These are phyloP conservation scores for Melitaea athalia DNA, from an alignment of 2,888 invertebrate genomes.

Conservation along the genomic window DNA sequence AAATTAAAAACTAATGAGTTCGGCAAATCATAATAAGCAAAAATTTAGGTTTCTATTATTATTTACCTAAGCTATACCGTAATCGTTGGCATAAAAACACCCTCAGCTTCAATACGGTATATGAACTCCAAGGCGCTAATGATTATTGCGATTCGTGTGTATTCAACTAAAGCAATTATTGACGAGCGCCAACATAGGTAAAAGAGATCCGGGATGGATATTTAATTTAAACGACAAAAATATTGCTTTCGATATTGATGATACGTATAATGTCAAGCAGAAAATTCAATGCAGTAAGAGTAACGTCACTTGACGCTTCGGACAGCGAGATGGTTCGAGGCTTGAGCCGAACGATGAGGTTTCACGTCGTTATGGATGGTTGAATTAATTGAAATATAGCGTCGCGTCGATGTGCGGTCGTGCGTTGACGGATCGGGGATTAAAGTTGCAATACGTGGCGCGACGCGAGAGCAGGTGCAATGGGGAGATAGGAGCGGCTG, in stretches of 20 bases:
- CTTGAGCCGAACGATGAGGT: conserved; percentile 67
- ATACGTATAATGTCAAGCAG: conserved; percentile 40
- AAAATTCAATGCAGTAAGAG: conserved; percentile 39
- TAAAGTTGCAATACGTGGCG: conserved; percentile 75
- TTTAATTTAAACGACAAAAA: conserved; percentile 33
- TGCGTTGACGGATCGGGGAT: conserved; percentile 69
- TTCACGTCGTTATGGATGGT: conserved; percentile 70
- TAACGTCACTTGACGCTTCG: conserved; percentile 47
- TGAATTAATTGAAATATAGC: conserved; percentile 81
- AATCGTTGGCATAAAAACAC: conserved; percentile 7
- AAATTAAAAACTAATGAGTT: background rate
- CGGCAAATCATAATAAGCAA: background rate
- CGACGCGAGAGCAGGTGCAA: conserved; percentile 67
- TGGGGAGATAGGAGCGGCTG: conserved; percentile 48
- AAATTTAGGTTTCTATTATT: background rate
- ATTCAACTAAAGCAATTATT: conserved; percentile 12
- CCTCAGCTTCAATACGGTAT: background rate
- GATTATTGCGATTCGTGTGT: conserved; percentile 14
- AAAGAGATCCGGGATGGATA: conserved; percentile 3
- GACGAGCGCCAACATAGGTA: background rate
- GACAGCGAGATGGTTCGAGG: conserved; percentile 50
- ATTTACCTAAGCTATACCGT: background rate
- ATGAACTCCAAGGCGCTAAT: conserved; percentile 11
- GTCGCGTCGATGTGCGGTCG: conserved; percentile 66
- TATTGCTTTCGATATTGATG: conserved; percentile 18